Conservation (phyloP, 2,113 vertebrate genomes). For the Hoplias malabaricus region DNA sequence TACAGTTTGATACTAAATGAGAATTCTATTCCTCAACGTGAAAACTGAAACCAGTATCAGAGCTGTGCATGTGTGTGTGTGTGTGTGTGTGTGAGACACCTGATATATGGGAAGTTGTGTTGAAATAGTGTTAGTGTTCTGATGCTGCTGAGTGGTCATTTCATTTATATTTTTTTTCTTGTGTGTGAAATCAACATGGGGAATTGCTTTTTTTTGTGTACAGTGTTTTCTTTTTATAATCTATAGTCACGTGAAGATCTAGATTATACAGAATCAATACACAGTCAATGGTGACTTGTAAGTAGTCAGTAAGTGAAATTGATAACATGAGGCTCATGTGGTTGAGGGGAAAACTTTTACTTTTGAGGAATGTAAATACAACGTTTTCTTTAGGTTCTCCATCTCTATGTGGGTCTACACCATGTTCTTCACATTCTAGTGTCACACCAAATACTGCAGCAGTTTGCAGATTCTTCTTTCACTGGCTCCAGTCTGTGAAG, state of each 20-base stretch:
- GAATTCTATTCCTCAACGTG: too few species aligned
- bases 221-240: neutral
- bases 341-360: neutral
- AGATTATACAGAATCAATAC: too few species aligned
- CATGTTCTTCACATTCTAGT: slow-evolving; percentile 23
- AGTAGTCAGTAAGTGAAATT: neutral
- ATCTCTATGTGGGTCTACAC: neutral
- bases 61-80: too few species aligned
- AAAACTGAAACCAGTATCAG: too few species aligned
- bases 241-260: too few species aligned
- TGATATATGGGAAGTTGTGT: too few species aligned
- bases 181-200: too few species aligned
- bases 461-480: slow-evolving; percentile 19
- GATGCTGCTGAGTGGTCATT: too few species aligned
- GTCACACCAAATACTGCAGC: slow-evolving; percentile 30
- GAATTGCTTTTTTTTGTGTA: neutral
- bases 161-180: too few species aligned
- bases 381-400: neutral
- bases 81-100: too few species aligned
- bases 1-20: too few species aligned
- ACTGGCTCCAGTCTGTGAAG: slow-evolving; percentile 14
- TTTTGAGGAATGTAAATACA: neutral
- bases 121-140: too few species aligned
- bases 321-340: neutral
- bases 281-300: neutral